Evolutionary conservation across 2,888 invertebrate genomes (phyloP).

Genomic region (Gandaritis pyraliata): DNA sequence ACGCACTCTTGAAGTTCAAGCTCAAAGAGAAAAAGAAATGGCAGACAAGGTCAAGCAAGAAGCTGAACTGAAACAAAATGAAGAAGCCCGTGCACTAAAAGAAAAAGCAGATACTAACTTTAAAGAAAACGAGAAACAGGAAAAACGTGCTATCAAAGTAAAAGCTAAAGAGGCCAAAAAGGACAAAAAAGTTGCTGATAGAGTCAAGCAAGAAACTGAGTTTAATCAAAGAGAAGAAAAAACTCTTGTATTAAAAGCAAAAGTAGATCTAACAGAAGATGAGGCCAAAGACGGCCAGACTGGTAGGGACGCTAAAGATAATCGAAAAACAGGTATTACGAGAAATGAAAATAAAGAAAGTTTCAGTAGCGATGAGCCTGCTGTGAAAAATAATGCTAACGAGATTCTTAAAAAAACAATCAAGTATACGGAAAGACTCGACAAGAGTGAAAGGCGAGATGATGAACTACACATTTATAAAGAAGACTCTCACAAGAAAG

Average conservation of each 20-base stretch:
- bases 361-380: neutral
- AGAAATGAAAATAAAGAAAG: neutral
- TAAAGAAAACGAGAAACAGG: too few species aligned
- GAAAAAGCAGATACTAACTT: slow-evolving; percentile 1
- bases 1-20: too few species aligned
- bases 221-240: slow-evolving; percentile 8
- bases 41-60: slow-evolving; percentile 18
- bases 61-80: neutral
- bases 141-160: too few species aligned
- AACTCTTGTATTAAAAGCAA: neutral
- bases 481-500: slow-evolving; percentile 10
- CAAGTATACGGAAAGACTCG: slow-evolving; percentile 24
- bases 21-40: too few species aligned
- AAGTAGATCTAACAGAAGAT: too few species aligned
- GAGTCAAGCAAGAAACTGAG: neutral
- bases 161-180: too few species aligned
- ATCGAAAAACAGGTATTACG: too few species aligned
- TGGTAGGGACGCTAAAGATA: too few species aligned
- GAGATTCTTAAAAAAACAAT: slow-evolving; percentile 3
- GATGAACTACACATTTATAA: slow-evolving; percentile 24
- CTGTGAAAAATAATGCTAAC: slow-evolving; percentile 3
- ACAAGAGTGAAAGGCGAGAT: slow-evolving; percentile 19
- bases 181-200: too few species aligned
- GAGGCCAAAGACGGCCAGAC: too few species aligned
- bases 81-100: neutral